Conservation (phyloP, 2,113 vertebrate species). For the Hassar affinis region DNA sequence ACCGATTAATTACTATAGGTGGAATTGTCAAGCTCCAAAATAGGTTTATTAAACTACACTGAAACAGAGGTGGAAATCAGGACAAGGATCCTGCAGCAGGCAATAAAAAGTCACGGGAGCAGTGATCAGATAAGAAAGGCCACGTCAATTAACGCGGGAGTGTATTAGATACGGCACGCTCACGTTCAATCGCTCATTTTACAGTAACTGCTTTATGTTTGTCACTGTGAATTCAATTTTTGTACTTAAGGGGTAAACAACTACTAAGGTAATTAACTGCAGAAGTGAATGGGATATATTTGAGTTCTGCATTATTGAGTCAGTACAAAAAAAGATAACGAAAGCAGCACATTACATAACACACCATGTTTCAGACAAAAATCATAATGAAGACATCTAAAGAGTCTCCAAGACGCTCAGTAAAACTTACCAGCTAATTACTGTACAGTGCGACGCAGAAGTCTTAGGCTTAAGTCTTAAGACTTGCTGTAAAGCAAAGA, state of each 20-base stretch:
- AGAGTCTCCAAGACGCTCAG: too few species aligned
- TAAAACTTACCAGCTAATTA: too few species aligned
- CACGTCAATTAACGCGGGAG: background rate
- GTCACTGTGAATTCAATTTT: background rate
- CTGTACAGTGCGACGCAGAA: too few species aligned
- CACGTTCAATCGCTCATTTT: background rate
- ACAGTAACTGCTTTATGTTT: background rate
- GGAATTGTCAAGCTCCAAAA: background rate
- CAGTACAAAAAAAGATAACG: too few species aligned
- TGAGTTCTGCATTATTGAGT: too few species aligned
- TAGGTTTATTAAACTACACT: background rate
- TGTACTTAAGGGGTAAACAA: background rate
- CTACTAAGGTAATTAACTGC: background rate
- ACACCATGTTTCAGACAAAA: too few species aligned
- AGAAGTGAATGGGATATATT: background rate
- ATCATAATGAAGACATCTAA: too few species aligned
- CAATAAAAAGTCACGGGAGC: background rate
- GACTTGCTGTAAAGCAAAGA: too few species aligned
- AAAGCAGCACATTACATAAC: too few species aligned
- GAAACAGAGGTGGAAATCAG: background rate
- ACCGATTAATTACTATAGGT: background rate
- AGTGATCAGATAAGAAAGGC: background rate
- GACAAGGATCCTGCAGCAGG: background rate
- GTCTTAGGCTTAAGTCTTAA: too few species aligned
- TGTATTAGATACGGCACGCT: background rate